These are phyloP conservation scores for Drosophila nebulosa DNA, from an alignment of 1,140 invertebrate species.

Conservation along the genomic window DNA sequence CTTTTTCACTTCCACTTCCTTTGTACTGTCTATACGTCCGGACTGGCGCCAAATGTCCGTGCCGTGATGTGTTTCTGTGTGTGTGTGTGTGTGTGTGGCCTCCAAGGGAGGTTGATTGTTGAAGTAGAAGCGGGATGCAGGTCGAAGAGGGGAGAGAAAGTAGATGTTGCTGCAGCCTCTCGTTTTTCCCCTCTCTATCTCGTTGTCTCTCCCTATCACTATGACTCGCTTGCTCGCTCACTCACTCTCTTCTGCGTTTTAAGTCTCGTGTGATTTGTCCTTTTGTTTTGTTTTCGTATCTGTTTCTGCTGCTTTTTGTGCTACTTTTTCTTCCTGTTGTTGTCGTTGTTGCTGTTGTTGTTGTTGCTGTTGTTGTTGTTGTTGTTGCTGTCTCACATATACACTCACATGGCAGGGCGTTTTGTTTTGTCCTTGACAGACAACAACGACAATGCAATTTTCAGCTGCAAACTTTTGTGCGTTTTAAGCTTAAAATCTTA, in stretches of 20 bases:
- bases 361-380: too few relatives aligned
- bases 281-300: slow-evolving; percentile 53
- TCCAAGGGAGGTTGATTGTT: neutral
- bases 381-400: neutral
- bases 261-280: slow-evolving; percentile 48
- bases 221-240: slow-evolving; percentile 30
- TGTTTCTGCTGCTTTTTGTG: slow-evolving; percentile 38
- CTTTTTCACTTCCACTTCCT: slow-evolving; percentile 27
- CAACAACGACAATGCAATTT: slow-evolving; percentile 51
- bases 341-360: neutral
- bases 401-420: slow-evolving; percentile 33
- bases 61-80: neutral
- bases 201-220: neutral
- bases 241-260: slow-evolving; percentile 26
- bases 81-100: neutral
- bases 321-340: slow-evolving; percentile 48
- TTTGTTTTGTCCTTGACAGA: slow-evolving; percentile 66
- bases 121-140: neutral
- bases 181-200: slow-evolving; percentile 6
- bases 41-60: slow-evolving; percentile 64
- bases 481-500: neutral
- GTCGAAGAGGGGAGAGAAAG: neutral
- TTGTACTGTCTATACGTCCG: slow-evolving; percentile 14
- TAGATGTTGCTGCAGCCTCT: slow-evolving; percentile 14
- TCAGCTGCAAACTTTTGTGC: slow-evolving; percentile 53